Conservation (phyloP, 2,888 invertebrate genomes). For the Polymixis lichenea region DNA sequence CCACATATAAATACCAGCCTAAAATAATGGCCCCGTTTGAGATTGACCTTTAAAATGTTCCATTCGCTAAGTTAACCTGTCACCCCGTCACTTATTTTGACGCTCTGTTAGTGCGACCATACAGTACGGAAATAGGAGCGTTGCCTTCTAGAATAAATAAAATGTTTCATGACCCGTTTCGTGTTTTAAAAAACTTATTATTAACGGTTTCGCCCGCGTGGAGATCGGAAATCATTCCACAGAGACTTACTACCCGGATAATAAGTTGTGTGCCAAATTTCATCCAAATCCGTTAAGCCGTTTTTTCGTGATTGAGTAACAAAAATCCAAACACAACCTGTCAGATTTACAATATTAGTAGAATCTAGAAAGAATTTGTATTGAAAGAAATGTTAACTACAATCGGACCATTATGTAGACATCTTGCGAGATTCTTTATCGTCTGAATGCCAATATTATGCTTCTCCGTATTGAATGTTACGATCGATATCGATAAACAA, state of each 20-base stretch:
- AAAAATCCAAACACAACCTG: too few relatives aligned
- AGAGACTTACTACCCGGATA: too few relatives aligned
- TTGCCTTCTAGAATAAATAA: constrained; percentile 26
- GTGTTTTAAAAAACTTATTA: constrained; percentile 5
- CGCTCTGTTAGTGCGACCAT: background rate
- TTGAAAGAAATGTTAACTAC: constrained; percentile 1
- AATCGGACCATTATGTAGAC: constrained; percentile 30
- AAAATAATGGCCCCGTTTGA: constrained; percentile 28
- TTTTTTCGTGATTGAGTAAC: too few relatives aligned
- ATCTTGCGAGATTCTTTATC: constrained; percentile 35
- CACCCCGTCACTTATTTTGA: constrained; percentile 39
- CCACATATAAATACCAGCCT: background rate
- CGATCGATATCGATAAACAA: constrained; percentile 46
- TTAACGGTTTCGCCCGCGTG: background rate
- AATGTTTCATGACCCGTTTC: constrained; percentile 39
- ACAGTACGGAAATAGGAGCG: constrained; percentile 22
- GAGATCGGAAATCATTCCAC: too few relatives aligned
- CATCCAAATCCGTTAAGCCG: too few relatives aligned
- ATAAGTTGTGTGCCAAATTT: too few relatives aligned
- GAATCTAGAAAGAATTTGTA: background rate
- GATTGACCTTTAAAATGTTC: constrained; percentile 44
- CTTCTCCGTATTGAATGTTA: constrained; percentile 37
- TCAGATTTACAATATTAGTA: too few relatives aligned
- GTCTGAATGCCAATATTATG: constrained; percentile 49
- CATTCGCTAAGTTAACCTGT: constrained; percentile 40